These are phyloP conservation scores for Byasa hedistus DNA, from an alignment of 2,888 invertebrate genomes.

Conservation along the genomic window DNA sequence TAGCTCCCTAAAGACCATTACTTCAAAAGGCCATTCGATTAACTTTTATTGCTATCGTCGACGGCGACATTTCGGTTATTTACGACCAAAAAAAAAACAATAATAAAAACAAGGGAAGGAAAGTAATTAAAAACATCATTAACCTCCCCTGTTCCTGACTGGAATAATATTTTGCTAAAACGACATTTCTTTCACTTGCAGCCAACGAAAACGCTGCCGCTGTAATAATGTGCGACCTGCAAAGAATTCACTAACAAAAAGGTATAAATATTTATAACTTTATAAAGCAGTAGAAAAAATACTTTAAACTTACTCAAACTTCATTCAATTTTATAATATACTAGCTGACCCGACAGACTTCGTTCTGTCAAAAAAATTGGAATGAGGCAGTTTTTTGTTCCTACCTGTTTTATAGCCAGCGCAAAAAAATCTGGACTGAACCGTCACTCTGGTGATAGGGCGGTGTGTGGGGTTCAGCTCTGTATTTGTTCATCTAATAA, in stretches of 20 bases:
- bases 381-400: too few relatives aligned
- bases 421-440: too few relatives aligned
- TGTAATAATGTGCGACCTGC: slow-evolving; percentile 1
- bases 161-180: slow-evolving; percentile 25
- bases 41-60: slow-evolving; percentile 31
- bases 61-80: slow-evolving; percentile 29
- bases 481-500: too few relatives aligned
- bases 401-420: too few relatives aligned
- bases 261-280: not conserved
- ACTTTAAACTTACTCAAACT: too few relatives aligned
- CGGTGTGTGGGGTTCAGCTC: too few relatives aligned
- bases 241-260: not conserved
- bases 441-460: too few relatives aligned
- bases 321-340: too few relatives aligned
- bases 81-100: slow-evolving; percentile 30
- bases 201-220: slow-evolving; percentile 8
- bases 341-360: too few relatives aligned
- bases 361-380: too few relatives aligned
- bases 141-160: slow-evolving; percentile 24
- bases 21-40: slow-evolving; percentile 32
- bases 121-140: slow-evolving; percentile 32
- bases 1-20: slow-evolving; percentile 29
- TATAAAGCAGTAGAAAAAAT: not conserved
- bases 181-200: slow-evolving; percentile 10
- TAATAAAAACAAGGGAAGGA: slow-evolving; percentile 25